A percentile compares a stretch with the other conserved stretches of the same genome.
phyloP scores from a whole-genome alignment of 2,797 vertebrate species.

The Stomatorhinus walkeri region DNA sequence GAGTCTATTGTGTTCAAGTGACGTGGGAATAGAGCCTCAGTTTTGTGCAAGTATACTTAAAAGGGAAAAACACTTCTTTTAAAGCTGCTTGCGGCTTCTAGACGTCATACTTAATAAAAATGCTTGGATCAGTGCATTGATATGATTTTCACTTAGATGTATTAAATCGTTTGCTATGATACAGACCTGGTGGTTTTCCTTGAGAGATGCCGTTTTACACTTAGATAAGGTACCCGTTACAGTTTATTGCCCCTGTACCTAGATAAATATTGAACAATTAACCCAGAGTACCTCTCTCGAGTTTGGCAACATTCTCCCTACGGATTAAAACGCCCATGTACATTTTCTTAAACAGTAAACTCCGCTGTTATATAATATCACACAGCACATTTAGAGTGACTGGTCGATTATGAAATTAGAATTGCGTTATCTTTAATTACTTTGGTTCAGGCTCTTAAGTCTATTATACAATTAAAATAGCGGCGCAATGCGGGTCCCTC shows the following conservation, averaged over 20 bases:
- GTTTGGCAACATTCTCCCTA: neutral
- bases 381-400: neutral
- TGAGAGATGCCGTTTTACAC: neutral
- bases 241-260: neutral
- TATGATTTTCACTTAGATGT: neutral
- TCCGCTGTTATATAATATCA: neutral
- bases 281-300: neutral
- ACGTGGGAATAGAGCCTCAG: neutral
- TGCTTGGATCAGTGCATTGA: neutral
- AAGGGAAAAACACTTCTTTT: neutral
- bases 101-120: neutral
- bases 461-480: conserved; percentile 9
- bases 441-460: neutral
- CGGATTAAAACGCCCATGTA: neutral
- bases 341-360: neutral
- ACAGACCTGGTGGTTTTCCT: neutral
- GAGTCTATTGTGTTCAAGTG: neutral
- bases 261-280: neutral
- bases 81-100: neutral
- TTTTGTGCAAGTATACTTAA: neutral
- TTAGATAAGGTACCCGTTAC: neutral
- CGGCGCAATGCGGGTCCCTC: neutral
- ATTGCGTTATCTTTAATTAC: conserved; percentile 9
- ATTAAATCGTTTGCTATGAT: neutral
- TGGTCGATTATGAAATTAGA: neutral